Evolutionary conservation across 2,888 invertebrate genomes (phyloP).

Genomic region (Minunthozetes semirufus): DNA sequence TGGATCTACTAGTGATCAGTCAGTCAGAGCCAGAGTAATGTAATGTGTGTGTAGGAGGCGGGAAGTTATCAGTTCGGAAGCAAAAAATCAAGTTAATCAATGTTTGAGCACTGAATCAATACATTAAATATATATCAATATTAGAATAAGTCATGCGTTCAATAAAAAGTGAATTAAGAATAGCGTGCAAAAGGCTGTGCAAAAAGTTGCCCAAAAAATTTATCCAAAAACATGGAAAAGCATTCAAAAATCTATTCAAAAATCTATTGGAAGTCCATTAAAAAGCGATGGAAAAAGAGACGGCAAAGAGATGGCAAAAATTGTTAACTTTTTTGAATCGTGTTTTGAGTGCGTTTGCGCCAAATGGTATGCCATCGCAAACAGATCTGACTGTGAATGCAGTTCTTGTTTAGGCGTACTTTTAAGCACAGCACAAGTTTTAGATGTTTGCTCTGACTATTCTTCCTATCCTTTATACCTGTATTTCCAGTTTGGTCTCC

Average conservation of each 20-base stretch:
- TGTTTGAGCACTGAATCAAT: constrained; percentile 17
- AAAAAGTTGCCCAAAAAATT: background rate
- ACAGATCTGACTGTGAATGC: constrained; percentile 3
- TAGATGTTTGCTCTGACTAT: background rate
- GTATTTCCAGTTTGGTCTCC: constrained; percentile 17
- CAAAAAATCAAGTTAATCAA: constrained; percentile 4
- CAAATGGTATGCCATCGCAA: background rate
- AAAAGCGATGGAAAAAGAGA: too few species aligned
- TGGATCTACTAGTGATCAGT: background rate
- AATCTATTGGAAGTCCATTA: too few species aligned
- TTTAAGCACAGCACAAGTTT: background rate
- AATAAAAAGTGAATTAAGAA: constrained; percentile 13
- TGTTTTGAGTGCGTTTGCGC: background rate
- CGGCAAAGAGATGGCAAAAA: too few species aligned
- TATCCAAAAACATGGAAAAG: too few species aligned
- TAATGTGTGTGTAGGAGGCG: background rate
- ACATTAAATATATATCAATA: background rate
- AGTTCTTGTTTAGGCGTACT: constrained; percentile 22
- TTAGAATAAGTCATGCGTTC: constrained; percentile 3
- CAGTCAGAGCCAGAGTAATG: background rate
- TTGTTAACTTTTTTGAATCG: too few species aligned
- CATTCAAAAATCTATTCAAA: too few species aligned
- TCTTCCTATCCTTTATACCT: constrained; percentile 5
- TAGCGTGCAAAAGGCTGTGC: background rate
- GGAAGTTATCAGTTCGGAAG: background rate